These are phyloP conservation scores for Muscina levida DNA, from an alignment of 2,888 invertebrate species.

Conservation along the genomic window DNA sequence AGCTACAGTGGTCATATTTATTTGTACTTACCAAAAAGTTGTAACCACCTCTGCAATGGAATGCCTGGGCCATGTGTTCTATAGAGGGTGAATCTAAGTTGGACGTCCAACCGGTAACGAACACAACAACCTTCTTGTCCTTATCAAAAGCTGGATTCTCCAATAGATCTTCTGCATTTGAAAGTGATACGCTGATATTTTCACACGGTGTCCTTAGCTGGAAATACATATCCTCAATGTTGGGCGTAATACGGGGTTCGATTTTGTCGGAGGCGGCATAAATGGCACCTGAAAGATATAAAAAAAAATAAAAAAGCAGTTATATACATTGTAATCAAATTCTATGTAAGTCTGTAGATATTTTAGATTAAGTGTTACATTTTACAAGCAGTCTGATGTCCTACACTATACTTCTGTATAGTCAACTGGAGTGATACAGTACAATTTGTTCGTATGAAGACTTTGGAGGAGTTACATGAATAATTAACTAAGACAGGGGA, in stretches of 20 bases:
- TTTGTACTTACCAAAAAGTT: constrained; percentile 77
- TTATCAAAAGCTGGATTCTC: constrained; percentile 72
- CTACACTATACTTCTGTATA: too few species aligned
- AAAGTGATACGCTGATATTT: constrained; percentile 70
- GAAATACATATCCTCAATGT: constrained; percentile 73
- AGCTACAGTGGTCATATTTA: neutral
- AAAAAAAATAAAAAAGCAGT: too few species aligned
- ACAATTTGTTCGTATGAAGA: too few species aligned
- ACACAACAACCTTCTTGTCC: constrained; percentile 73
- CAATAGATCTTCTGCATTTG: constrained; percentile 73
- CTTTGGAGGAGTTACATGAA: too few species aligned
- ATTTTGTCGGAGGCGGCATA: neutral
- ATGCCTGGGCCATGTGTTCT: constrained; percentile 73
- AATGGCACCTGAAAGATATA: neutral
- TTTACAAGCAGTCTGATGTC: too few species aligned
- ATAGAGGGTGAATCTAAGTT: constrained; percentile 73
- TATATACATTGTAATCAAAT: too few species aligned
- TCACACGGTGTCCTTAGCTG: constrained; percentile 72
- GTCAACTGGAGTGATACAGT: too few species aligned
- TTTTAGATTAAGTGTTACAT: too few species aligned
- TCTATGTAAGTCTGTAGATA: too few species aligned
- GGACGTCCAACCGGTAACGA: constrained; percentile 78
- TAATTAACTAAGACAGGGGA: too few species aligned
- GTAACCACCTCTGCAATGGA: constrained; percentile 75
- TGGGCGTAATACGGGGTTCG: constrained; percentile 69